Percentiles rank a stretch among this genome's conserved stretches.
These are phyloP conservation scores for Ispidina picta DNA, from an alignment of 2,797 vertebrate species.

Conservation along the genomic window DNA sequence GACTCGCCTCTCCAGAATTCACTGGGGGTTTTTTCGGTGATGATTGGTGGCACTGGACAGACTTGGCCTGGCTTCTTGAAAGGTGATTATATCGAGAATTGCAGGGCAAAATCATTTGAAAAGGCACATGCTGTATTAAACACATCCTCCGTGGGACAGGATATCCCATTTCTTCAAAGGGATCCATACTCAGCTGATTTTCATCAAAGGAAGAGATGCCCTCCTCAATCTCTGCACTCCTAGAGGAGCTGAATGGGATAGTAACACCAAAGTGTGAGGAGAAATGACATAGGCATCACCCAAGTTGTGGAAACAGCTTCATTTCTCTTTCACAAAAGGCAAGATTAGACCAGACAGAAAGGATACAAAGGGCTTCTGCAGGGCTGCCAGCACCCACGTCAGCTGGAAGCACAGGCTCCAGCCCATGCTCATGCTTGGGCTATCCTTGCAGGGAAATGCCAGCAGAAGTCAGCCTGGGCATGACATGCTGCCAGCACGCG, in stretches of 20 bases:
- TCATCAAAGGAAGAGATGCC: background rate
- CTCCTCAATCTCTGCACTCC: background rate
- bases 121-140: background rate
- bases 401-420: background rate
- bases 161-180: background rate
- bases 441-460: background rate
- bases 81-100: background rate
- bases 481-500: background rate
- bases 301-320: background rate
- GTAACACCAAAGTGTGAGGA: background rate
- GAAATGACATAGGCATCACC: background rate
- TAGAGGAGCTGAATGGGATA: background rate
- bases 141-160: accelerated
- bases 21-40: background rate
- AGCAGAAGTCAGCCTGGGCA: background rate
- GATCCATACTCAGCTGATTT: background rate
- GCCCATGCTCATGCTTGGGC: accelerated
- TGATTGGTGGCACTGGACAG: background rate
- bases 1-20: background rate
- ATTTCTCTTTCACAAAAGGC: background rate
- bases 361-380: background rate
- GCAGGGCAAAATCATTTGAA: background rate
- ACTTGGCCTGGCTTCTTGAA: background rate
- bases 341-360: background rate
- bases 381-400: background rate